phyloP scores from a whole-genome alignment of 2,797 vertebrate genomes.

The Coccyzus lansbergi region DNA sequence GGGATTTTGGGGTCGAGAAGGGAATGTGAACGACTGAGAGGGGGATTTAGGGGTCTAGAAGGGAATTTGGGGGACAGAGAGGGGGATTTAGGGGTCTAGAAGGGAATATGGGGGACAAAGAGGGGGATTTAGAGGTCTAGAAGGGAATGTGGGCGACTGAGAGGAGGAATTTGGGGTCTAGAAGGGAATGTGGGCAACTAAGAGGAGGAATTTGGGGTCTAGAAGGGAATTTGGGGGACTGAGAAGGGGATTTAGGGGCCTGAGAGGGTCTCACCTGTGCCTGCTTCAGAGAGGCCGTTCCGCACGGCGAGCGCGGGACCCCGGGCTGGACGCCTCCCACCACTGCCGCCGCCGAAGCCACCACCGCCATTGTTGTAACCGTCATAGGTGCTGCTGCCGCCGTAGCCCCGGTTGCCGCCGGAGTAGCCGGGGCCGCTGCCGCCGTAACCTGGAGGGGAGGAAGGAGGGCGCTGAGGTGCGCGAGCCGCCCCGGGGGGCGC shows the following conservation, averaged over 20 bases:
- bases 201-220: no score
- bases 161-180: no score
- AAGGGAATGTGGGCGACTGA: no score
- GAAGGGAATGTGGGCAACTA: no score
- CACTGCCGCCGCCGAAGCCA: constrained; percentile 77
- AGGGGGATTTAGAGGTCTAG: no score
- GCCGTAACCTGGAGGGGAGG: constrained; percentile 83
- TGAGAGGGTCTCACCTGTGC: background rate
- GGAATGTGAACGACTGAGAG: no score
- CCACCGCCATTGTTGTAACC: constrained; percentile 85
- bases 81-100: no score
- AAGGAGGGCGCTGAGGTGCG: constrained; percentile 18
- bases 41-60: background rate
- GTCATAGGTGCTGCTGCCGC: constrained; percentile 86
- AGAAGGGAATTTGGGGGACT: no score
- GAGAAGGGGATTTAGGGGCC: no score
- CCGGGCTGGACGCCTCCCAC: constrained; percentile 72
- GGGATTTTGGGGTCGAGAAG: no score
- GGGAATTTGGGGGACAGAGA: no score
- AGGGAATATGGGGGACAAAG: no score
- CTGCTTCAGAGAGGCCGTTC: background rate
- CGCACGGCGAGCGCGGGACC: background rate
- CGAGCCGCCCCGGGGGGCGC: background rate
- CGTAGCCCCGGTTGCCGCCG: constrained; percentile 84
- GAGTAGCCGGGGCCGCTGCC: constrained; percentile 82